These are phyloP conservation scores for Drosophila affinis DNA, from an alignment of 2,888 invertebrate species.

Conservation along the genomic window DNA sequence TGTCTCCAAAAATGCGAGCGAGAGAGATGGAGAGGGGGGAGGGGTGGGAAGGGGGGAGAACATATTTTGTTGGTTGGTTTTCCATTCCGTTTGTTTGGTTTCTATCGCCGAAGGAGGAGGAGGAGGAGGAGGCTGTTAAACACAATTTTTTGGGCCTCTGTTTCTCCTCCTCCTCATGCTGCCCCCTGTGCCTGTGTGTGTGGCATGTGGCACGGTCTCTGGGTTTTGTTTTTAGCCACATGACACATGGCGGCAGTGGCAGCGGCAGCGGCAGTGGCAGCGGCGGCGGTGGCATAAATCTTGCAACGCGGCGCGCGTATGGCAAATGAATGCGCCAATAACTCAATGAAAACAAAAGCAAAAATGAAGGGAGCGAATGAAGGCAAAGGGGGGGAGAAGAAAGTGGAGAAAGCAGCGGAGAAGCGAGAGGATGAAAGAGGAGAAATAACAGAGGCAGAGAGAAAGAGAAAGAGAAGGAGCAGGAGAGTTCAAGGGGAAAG, in stretches of 20 bases:
- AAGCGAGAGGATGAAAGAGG: slow-evolving; percentile 1
- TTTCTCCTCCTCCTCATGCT: not conserved
- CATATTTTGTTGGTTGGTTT: slow-evolving; percentile 57
- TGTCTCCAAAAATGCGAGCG: not conserved
- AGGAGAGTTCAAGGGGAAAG: not conserved
- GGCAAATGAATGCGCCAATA: slow-evolving; percentile 78
- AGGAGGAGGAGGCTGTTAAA: slow-evolving; percentile 54
- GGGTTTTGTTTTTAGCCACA: slow-evolving; percentile 70
- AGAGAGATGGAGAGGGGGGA: not conserved
- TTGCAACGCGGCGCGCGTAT: slow-evolving; percentile 72
- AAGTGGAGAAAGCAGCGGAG: slow-evolving; percentile 29
- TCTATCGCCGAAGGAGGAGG: slow-evolving; percentile 30
- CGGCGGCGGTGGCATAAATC: slow-evolving; percentile 65
- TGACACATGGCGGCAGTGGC: slow-evolving; percentile 65
- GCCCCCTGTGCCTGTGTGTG: not conserved
- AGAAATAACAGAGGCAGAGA: not conserved
- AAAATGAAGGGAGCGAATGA: not conserved
- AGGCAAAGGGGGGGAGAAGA: not conserved
- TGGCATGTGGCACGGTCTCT: slow-evolving; percentile 7
- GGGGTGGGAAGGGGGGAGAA: slow-evolving; percentile 18
- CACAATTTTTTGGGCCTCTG: slow-evolving; percentile 26
- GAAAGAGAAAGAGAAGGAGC: not conserved
- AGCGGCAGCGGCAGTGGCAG: not conserved
- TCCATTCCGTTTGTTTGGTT: slow-evolving; percentile 58
- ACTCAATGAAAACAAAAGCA: slow-evolving; percentile 64